phyloP scores from a whole-genome alignment of 2,888 invertebrate species.

The Tipula unca region DNA sequence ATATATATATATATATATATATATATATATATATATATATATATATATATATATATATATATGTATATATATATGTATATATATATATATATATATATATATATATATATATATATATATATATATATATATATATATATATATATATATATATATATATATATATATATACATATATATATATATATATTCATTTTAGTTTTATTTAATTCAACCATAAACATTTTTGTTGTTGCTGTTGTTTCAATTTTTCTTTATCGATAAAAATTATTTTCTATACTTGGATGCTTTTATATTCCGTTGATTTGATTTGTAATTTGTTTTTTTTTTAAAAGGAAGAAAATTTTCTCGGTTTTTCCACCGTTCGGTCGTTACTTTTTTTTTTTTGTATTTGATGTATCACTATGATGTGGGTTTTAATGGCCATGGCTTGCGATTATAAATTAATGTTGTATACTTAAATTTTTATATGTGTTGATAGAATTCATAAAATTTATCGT shows the following conservation, averaged over 20 bases:
- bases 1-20: too few relatives aligned
- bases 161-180: too few relatives aligned
- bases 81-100: too few relatives aligned
- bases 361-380: not conserved
- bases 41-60: too few relatives aligned
- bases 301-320: not conserved
- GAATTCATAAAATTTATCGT: too few relatives aligned
- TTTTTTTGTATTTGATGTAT: not conserved
- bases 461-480: too few relatives aligned
- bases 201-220: not conserved
- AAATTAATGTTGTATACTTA: not conserved
- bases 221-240: not conserved
- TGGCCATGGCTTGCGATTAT: not conserved
- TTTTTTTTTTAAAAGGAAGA: not conserved
- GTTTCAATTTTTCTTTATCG: not conserved
- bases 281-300: not conserved
- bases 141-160: too few relatives aligned
- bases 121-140: too few relatives aligned
- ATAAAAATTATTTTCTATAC: not conserved
- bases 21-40: too few relatives aligned
- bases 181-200: not conserved
- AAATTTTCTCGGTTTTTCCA: not conserved
- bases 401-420: not conserved
- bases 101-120: too few relatives aligned
- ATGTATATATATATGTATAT: too few relatives aligned